These are phyloP conservation scores for Solenopsis fugax DNA, from an alignment of 1,140 invertebrate species.

Conservation along the genomic window DNA sequence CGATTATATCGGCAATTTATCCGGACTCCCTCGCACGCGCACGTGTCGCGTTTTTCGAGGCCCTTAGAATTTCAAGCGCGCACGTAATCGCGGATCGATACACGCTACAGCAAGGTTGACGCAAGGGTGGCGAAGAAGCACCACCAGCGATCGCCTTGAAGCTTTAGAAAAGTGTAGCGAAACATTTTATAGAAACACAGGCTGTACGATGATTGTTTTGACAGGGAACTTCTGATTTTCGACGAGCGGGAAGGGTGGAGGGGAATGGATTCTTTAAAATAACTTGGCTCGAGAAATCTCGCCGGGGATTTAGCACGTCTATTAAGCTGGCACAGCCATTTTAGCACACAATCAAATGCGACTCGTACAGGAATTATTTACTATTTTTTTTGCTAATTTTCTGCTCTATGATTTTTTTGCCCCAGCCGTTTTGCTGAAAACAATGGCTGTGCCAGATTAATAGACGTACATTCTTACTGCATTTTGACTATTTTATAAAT, in stretches of 20 bases:
- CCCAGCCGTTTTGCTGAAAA: too few relatives aligned
- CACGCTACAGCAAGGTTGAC: not conserved
- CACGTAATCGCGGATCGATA: slow-evolving; percentile 29
- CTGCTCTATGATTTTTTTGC: too few relatives aligned
- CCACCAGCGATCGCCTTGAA: not conserved
- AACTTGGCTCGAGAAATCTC: not conserved
- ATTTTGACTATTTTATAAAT: too few relatives aligned
- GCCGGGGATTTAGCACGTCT: too few relatives aligned
- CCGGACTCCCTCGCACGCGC: not conserved
- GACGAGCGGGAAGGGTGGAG: not conserved
- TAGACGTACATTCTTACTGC: too few relatives aligned
- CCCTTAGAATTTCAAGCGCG: slow-evolving; percentile 35
- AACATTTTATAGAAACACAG: not conserved
- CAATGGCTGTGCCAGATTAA: too few relatives aligned
- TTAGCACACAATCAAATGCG: too few relatives aligned
- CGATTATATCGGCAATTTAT: slow-evolving; percentile 42
- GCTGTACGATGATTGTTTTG: not conserved
- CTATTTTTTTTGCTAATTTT: too few relatives aligned
- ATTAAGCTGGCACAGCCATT: too few relatives aligned
- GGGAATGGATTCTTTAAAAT: not conserved
- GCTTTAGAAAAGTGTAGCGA: not conserved
- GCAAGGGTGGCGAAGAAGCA: not conserved
- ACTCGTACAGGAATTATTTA: too few relatives aligned
- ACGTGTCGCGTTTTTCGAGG: slow-evolving; percentile 12
- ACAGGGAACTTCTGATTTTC: not conserved